Evolutionary conservation across 2,888 invertebrate species (phyloP), one percentile per base, ranked within the genome.

Genomic region (Pinctada fucata): DNA sequence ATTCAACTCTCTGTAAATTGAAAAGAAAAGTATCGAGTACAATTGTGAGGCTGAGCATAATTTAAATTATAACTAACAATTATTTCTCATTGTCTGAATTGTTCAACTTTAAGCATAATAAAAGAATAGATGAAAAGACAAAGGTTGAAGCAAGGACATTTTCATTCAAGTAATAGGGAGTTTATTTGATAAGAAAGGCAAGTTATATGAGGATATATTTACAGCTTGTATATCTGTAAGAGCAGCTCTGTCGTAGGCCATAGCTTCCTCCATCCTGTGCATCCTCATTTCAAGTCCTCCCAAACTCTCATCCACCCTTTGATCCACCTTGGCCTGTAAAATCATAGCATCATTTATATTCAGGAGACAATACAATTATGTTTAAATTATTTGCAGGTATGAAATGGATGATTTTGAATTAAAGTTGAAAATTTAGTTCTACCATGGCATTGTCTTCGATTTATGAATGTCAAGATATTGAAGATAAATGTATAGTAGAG

Each of bases 241-340:
- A 45, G 80, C 82, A 49, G 70, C 76, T 65, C 85, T 81, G 52
- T 88, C 87, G 48, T 79, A 80, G 5, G 80, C 66, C 68, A 86
- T 64, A 8, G 79, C 78, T n/a, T 88, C 88, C 69, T 90, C 90
- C 72, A 90, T 72, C 72, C 86, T 87, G n/a, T 82, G 75, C 49
- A 90, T 72, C 13, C 88, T 79, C 5, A 79, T 83, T 67, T 88
- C 84, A 52, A 90, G 75, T 0, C 79, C 67, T 73, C 85, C 83
- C 52, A 86, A 75, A 47, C 79, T 81, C 31, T 90, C 87, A 48
- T 90, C 89, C 16, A 89, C 81, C 52, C 84, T 79, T 72, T 85
- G 81, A 64, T 90, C 88, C 3, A 90, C 72, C 79, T 87, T 88
- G 58, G 85, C 88, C 91, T 91, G 80, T 3, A 81, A 79, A 67